Evolutionary conservation across 2,113 vertebrate species (phyloP).

Genomic region (Microtus montanus): DNA sequence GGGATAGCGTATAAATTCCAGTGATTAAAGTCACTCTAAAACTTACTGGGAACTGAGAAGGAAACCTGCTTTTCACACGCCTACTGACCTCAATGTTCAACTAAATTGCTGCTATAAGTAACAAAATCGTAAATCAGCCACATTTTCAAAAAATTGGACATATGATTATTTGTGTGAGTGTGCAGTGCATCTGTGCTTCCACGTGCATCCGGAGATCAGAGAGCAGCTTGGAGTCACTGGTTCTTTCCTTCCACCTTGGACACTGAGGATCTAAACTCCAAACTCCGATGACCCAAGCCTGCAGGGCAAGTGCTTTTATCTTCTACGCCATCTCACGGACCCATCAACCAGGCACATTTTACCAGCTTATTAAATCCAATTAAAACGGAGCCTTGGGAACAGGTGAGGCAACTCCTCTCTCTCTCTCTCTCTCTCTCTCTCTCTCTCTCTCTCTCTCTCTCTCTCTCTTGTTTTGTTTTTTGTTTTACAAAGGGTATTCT

Average conservation of each 20-base stretch:
- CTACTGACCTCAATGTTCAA: neutral
- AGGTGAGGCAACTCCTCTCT: neutral
- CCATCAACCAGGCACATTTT: neutral
- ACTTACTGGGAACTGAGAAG: neutral
- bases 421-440: too few species aligned
- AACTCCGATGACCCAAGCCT: neutral
- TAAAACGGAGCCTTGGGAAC: neutral
- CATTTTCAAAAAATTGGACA: neutral
- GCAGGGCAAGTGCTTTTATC: neutral
- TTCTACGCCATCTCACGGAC: neutral
- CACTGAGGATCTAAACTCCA: neutral
- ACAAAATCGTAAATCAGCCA: neutral
- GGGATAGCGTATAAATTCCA: neutral
- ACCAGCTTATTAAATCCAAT: slow-evolving; percentile 1
- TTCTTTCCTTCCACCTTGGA: neutral
- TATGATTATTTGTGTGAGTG: neutral
- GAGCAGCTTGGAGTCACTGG: neutral
- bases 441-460: too few species aligned
- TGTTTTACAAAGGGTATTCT: neutral
- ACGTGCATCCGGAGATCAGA: neutral
- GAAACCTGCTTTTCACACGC: neutral
- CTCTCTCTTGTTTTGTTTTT: too few species aligned
- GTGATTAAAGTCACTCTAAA: neutral
- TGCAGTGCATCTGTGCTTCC: neutral
- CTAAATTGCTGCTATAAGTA: neutral